phyloP scores from a whole-genome alignment of 23 tunicate genomes.

The Halocynthia roretzi region DNA sequence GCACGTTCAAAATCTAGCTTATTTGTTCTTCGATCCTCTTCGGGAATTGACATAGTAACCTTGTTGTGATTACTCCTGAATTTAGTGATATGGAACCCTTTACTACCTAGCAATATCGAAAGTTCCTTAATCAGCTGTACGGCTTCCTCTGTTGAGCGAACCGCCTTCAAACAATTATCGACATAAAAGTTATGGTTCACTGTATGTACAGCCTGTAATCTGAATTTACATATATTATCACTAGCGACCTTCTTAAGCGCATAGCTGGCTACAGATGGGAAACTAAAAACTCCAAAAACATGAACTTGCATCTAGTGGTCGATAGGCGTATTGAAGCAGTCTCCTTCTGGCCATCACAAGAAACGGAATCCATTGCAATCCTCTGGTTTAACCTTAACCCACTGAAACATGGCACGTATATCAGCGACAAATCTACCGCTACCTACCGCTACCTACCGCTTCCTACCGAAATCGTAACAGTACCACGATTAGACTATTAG shows the following conservation, averaged over 20 bases:
- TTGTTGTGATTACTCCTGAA: constrained; percentile 37
- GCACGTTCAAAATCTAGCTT: constrained; percentile 12
- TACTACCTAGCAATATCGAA: background rate
- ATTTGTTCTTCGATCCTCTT: constrained; percentile 13
- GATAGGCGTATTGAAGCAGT: background rate
- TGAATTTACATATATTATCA: too few relatives aligned
- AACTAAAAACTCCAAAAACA: constrained; percentile 36
- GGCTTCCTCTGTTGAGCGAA: too few relatives aligned
- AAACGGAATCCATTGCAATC: constrained; percentile 16
- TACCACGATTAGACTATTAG: constrained; percentile 25
- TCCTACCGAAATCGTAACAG: constrained; percentile 33
- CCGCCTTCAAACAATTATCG: constrained; percentile 29
- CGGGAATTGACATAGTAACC: constrained; percentile 17
- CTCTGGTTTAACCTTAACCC: constrained; percentile 29
- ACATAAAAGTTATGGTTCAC: constrained; percentile 25
- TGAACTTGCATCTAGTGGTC: constrained; percentile 24
- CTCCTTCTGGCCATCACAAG: constrained; percentile 19
- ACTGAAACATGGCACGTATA: constrained; percentile 45
- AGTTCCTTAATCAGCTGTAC: too few relatives aligned
- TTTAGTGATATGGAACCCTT: constrained; percentile 39
- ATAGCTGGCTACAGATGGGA: constrained; percentile 36
- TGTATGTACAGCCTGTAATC: too few relatives aligned
- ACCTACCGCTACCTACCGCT: constrained; percentile 31
- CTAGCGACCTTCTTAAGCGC: too few relatives aligned
- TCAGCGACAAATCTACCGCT: constrained; percentile 24